Evolutionary conservation across 2,888 invertebrate genomes (phyloP).

Genomic region (Andrena haemorrhoa): DNA sequence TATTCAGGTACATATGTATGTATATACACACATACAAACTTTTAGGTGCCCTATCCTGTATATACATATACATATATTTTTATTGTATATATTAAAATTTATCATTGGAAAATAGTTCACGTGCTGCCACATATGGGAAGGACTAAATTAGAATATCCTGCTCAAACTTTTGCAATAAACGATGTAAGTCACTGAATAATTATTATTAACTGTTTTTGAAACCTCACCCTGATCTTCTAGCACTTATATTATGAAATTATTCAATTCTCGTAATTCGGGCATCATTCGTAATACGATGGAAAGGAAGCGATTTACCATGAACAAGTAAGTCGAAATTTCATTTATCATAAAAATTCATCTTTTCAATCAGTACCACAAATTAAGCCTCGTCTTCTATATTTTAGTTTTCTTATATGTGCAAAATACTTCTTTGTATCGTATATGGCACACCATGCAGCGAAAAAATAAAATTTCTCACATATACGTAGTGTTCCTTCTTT

Average conservation of each 20-base stretch:
- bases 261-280: neutral
- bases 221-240: too few species aligned
- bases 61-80: constrained; percentile 8
- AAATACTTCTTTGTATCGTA: neutral
- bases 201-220: too few species aligned
- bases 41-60: neutral
- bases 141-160: neutral
- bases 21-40: neutral
- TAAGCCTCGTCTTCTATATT: neutral
- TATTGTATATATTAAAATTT: constrained; percentile 38
- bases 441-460: constrained; percentile 1
- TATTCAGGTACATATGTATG: neutral
- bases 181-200: too few species aligned
- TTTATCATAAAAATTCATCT: neutral
- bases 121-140: neutral
- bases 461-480: neutral
- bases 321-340: neutral
- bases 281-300: neutral
- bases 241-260: too few species aligned
- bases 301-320: neutral
- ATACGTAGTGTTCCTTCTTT: neutral
- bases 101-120: too few species aligned
- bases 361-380: neutral
- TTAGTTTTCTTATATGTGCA: neutral
- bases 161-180: neutral